phyloP scores from a whole-genome alignment of 2,797 vertebrate species.

The Platalea minor region DNA sequence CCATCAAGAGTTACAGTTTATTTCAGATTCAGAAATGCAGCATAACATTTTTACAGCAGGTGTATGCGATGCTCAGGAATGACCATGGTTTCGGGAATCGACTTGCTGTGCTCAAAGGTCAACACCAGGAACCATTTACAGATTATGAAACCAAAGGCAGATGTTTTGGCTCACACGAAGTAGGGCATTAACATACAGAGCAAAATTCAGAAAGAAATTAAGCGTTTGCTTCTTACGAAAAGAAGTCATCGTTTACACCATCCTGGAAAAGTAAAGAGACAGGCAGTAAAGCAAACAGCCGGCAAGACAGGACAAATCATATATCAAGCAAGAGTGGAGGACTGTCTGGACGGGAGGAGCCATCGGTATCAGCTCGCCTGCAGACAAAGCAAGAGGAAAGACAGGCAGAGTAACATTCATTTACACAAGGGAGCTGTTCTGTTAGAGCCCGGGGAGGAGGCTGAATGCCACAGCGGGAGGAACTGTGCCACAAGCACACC shows the following conservation, averaged over 20 bases:
- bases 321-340: slow-evolving; percentile 51
- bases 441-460: not conserved
- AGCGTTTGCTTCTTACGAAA: slow-evolving; percentile 35
- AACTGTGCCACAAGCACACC: not conserved
- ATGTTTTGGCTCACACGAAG: slow-evolving; percentile 46
- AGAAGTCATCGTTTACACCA: not conserved
- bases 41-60: slow-evolving; percentile 73
- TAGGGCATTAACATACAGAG: slow-evolving; percentile 58
- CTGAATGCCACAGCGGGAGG: not conserved
- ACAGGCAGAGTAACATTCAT: slow-evolving; percentile 57
- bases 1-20: slow-evolving; percentile 73
- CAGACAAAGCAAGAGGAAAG: slow-evolving; percentile 67
- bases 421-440: not conserved
- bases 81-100: slow-evolving; percentile 46
- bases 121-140: slow-evolving; percentile 56
- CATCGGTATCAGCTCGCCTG: slow-evolving; percentile 60
- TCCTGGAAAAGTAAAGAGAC: slow-evolving; percentile 62
- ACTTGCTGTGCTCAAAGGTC: slow-evolving; percentile 58
- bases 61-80: slow-evolving; percentile 54
- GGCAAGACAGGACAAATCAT: slow-evolving; percentile 27
- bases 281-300: slow-evolving; percentile 48
- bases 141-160: slow-evolving; percentile 50
- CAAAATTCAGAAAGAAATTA: slow-evolving; percentile 35
- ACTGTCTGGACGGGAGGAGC: slow-evolving; percentile 58
- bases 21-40: slow-evolving; percentile 75